Evolutionary conservation across 1,140 invertebrate species (phyloP).

Genomic region (Venustaconcha ellipsiformis): DNA sequence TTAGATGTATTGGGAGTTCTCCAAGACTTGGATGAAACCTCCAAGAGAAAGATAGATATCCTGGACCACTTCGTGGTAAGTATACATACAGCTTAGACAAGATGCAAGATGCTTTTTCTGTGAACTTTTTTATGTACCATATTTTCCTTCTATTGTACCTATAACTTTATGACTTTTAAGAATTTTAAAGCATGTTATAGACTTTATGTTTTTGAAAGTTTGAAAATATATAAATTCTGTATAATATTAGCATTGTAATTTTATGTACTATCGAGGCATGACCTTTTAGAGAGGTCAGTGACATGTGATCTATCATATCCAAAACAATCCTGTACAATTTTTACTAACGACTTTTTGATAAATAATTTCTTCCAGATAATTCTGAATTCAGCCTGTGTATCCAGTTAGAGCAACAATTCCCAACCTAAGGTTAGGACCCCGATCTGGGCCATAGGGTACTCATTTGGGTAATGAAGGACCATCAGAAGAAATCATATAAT

Average conservation of each 20-base stretch:
- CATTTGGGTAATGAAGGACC: too few species aligned
- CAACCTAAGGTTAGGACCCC: too few species aligned
- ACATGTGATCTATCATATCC: too few species aligned
- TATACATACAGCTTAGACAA: background rate
- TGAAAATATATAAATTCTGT: background rate
- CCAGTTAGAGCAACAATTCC: too few species aligned
- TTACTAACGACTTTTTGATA: too few species aligned
- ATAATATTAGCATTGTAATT: background rate
- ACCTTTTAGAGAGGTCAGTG: too few species aligned
- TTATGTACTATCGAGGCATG: background rate
- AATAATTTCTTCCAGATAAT: too few species aligned
- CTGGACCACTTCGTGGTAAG: slow-evolving; percentile 77
- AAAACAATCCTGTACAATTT: too few species aligned
- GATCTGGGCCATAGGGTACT: too few species aligned
- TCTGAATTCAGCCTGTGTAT: too few species aligned
- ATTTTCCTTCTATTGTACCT: background rate
- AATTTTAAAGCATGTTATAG: background rate
- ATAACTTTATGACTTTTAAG: background rate
- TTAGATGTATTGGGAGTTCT: slow-evolving; percentile 76
- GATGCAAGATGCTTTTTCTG: background rate
- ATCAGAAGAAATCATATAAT: too few species aligned
- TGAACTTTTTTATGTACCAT: background rate
- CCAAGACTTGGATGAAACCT: slow-evolving; percentile 80
- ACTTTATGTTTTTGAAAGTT: background rate
- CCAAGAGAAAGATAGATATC: slow-evolving; percentile 77